These are phyloP conservation scores for Miltochrista miniata DNA, from an alignment of 2,888 invertebrate genomes.

Conservation along the genomic window DNA sequence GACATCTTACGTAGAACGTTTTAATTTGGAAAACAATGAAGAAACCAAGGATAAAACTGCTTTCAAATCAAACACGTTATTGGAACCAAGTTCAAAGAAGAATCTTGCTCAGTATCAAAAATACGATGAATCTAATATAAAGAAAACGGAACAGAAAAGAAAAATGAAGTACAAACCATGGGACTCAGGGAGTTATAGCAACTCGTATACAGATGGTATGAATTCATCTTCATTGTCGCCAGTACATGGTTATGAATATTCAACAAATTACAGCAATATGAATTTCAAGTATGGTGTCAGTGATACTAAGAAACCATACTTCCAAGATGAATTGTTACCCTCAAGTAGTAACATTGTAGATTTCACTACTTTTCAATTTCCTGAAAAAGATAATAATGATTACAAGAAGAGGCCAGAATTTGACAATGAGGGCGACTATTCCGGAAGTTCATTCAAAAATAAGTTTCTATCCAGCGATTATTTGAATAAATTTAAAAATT, in stretches of 20 bases:
- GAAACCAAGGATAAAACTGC: conserved; percentile 40
- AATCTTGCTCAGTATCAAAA: conserved; percentile 41
- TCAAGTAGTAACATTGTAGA: conserved; percentile 65
- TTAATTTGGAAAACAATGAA: conserved; percentile 45
- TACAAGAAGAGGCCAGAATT: conserved; percentile 63
- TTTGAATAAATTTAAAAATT: conserved; percentile 57
- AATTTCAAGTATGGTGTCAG: conserved; percentile 61
- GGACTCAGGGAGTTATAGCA: conserved; percentile 43
- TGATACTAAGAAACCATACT: conserved; percentile 54
- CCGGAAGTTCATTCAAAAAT: conserved; percentile 45
- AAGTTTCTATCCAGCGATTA: conserved; percentile 58
- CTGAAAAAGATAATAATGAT: conserved; percentile 54
- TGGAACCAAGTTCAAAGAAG: conserved; percentile 39
- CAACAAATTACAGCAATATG: conserved; percentile 63
- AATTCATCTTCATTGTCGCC: conserved; percentile 35
- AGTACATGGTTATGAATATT: conserved; percentile 64
- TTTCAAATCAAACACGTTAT: conserved; percentile 37
- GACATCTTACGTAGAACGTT: conserved; percentile 35
- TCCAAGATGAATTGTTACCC: conserved; percentile 61
- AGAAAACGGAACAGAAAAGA: conserved; percentile 55
- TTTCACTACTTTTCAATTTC: conserved; percentile 55
- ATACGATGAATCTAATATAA: conserved; percentile 38
- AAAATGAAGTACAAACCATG: conserved; percentile 59
- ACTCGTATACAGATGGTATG: conserved; percentile 54
- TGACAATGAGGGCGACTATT: conserved; percentile 53